Evolutionary conservation across 2,113 vertebrate species (phyloP).

Genomic region (Todiramphus saurophagus): DNA sequence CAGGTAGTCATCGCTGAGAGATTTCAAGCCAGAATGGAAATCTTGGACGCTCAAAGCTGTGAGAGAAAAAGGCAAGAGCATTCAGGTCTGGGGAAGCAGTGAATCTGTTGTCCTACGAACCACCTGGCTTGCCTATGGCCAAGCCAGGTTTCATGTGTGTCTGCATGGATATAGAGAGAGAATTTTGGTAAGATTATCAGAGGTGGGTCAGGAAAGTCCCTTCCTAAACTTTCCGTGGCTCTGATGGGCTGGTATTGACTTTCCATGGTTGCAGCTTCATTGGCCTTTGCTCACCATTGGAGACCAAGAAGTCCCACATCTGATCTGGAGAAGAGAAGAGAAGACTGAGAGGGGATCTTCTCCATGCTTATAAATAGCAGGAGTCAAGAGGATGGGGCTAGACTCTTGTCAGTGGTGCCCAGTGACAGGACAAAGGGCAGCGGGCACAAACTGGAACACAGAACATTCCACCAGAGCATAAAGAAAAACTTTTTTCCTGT

Average conservation of each 20-base stretch:
- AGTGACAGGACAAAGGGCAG: neutral
- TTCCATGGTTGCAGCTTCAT: neutral
- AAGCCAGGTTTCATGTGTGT: neutral
- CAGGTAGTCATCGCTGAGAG: neutral
- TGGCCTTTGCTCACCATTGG: fast-evolving
- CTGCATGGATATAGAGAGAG: neutral
- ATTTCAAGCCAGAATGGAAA: neutral
- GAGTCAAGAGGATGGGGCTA: neutral
- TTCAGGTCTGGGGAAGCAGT: neutral
- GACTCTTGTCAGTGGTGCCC: neutral
- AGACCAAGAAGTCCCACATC: neutral
- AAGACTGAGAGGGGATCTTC: neutral
- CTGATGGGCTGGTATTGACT: neutral
- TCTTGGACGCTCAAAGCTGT: neutral
- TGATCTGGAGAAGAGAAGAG: neutral
- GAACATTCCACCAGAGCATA: neutral
- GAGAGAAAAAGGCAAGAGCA: neutral
- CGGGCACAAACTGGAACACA: neutral
- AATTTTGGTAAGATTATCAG: neutral
- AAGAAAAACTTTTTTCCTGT: neutral
- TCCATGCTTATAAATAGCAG: neutral
- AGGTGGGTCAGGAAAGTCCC: neutral
- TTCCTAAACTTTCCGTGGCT: neutral
- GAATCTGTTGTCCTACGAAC: neutral
- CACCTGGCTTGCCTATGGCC: neutral